Evolutionary conservation across 2,888 invertebrate genomes (phyloP).

Genomic region (Caenorhabditis japonica): DNA sequence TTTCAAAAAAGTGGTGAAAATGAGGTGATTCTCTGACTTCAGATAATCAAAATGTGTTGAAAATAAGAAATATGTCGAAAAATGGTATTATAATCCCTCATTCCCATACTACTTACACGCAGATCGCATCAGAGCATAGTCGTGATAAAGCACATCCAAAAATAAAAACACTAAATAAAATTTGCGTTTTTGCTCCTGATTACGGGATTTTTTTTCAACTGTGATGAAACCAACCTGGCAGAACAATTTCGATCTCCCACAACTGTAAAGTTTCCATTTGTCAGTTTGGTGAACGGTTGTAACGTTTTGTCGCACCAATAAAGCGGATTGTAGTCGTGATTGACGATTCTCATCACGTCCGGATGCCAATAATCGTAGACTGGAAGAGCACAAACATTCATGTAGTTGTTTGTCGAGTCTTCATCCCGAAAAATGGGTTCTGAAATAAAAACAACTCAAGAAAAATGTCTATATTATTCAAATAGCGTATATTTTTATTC

Average conservation of each 20-base stretch:
- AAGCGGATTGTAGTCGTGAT: constrained; percentile 8
- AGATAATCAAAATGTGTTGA: constrained; percentile 39
- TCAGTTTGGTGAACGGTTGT: no score
- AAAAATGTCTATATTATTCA: no score
- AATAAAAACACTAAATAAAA: no score
- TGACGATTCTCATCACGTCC: constrained; percentile 14
- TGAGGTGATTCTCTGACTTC: constrained; percentile 37
- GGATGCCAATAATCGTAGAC: constrained; percentile 32
- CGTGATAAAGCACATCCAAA: no score
- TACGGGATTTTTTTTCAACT: no score
- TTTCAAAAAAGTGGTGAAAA: constrained; percentile 32
- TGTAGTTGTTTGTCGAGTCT: constrained; percentile 19
- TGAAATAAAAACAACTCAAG: no score
- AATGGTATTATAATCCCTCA: constrained; percentile 44
- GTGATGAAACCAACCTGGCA: constrained; percentile 21
- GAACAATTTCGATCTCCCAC: no score
- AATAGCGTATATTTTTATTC: no score
- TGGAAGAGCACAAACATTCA: constrained; percentile 27
- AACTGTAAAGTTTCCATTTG: no score
- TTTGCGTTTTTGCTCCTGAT: no score
- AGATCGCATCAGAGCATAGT: no score
- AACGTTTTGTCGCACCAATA: constrained; percentile 1
- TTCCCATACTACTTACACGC: constrained; percentile 50
- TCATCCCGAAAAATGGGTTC: not conserved
- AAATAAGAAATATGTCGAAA: constrained; percentile 24